Conservation (phyloP, 1,140 invertebrate genomes). For the Sminthurinus signatus region DNA sequence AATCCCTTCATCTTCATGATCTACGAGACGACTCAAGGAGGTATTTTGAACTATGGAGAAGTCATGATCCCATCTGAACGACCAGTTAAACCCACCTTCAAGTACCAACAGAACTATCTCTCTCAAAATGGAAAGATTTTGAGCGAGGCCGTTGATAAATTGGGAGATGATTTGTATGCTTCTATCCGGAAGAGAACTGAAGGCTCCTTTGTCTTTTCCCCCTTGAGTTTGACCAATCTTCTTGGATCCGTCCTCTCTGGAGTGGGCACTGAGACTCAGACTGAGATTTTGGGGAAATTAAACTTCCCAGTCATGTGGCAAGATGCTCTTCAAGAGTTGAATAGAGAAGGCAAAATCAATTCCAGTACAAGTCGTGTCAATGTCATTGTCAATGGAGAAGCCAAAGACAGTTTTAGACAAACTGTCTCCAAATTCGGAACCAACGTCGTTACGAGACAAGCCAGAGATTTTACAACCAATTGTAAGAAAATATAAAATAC, state of each 20-base stretch:
- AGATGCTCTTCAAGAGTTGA: conserved; percentile 14
- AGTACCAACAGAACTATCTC: conserved; percentile 16
- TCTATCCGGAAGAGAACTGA: background rate
- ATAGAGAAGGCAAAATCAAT: conserved; percentile 1
- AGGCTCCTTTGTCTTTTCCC: conserved; percentile 11
- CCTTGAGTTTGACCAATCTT: conserved; percentile 14
- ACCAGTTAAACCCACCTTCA: conserved; percentile 3
- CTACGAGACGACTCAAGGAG: conserved; percentile 22
- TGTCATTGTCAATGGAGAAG: conserved; percentile 12
- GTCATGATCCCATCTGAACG: conserved; percentile 22
- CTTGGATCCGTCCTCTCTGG: conserved; percentile 8
- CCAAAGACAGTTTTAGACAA: background rate
- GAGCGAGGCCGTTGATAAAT: conserved; percentile 11
- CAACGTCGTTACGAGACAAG: background rate
- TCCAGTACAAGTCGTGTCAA: background rate
- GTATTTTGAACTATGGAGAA: conserved; percentile 29
- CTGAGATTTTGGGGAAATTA: conserved; percentile 19
- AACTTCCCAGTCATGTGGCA: conserved; percentile 27
- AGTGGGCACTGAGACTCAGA: conserved; percentile 8
- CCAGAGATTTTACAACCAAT: conserved; percentile 1
- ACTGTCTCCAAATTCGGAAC: background rate
- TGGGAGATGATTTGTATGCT: conserved; percentile 20
- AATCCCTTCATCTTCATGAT: conserved; percentile 34
- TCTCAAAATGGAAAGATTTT: conserved; percentile 28
- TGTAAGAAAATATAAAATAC: conserved; percentile 8